A percentile compares a stretch with the other conserved stretches of the same genome.
These are phyloP conservation scores for Ellobius talpinus DNA, from an alignment of 2,113 vertebrate genomes.

Conservation along the genomic window DNA sequence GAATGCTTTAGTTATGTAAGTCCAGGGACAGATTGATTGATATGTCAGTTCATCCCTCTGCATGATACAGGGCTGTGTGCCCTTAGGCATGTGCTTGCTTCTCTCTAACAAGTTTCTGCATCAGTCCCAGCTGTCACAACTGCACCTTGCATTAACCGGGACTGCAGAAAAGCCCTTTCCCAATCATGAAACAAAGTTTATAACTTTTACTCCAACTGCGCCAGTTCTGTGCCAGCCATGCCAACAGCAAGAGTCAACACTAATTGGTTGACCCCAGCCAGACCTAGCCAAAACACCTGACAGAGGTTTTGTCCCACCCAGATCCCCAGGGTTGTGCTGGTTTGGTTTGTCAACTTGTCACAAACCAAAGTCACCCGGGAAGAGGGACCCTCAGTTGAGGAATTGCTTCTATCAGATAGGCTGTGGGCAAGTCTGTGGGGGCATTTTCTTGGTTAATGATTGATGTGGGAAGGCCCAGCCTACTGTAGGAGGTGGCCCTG, in stretches of 20 bases:
- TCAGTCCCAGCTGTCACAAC: background rate
- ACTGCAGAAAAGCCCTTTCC: conserved; percentile 7
- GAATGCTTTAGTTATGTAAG: background rate
- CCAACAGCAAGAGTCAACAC: background rate
- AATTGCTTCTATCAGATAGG: background rate
- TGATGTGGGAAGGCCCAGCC: background rate
- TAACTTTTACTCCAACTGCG: background rate
- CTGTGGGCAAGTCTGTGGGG: background rate
- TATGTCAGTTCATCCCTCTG: background rate
- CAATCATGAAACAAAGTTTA: background rate
- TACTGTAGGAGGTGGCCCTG: background rate
- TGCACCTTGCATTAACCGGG: background rate
- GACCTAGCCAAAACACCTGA: background rate
- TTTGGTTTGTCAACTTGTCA: background rate
- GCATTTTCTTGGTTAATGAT: background rate
- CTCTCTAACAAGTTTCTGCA: background rate
- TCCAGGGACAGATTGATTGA: no score
- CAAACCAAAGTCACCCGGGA: background rate
- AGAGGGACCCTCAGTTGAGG: background rate
- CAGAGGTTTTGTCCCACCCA: background rate
- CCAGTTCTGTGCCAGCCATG: background rate
- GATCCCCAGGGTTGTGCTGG: background rate
- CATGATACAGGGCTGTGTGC: background rate
- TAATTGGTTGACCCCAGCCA: background rate
- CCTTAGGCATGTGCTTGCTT: background rate